Evolutionary conservation across 64 coral and sea anemone species (phyloP).

Genomic region (Actinia tenebrosa): DNA sequence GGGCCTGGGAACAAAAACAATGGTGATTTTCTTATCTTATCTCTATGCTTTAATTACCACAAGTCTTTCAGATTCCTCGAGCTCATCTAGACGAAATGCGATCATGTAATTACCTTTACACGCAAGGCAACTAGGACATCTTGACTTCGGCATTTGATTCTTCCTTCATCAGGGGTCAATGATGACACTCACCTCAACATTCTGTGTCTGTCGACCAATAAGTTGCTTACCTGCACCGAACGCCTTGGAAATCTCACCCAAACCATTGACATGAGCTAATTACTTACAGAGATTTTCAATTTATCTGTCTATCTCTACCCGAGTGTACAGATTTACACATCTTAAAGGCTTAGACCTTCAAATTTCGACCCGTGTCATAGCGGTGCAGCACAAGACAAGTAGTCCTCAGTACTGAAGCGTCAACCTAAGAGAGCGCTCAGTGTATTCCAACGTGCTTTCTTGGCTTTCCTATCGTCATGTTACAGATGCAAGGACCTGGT

Average conservation of each 20-base stretch:
- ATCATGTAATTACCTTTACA: conserved; percentile 66
- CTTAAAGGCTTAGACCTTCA: conserved; percentile 32
- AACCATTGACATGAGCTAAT: conserved; percentile 25
- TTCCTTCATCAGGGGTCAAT: conserved; percentile 49
- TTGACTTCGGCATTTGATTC: conserved; percentile 46
- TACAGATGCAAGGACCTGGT: conserved; percentile 35
- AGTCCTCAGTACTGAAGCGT: background rate
- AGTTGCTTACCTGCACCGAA: background rate
- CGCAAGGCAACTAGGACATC: conserved; percentile 36
- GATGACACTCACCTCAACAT: conserved; percentile 42
- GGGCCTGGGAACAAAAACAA: conserved; percentile 13
- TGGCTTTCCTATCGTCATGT: background rate
- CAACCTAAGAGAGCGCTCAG: background rate
- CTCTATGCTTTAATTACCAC: conserved; percentile 47
- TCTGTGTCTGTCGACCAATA: conserved; percentile 32
- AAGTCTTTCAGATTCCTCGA: conserved; percentile 32
- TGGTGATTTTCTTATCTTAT: conserved; percentile 51
- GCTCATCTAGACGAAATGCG: conserved; percentile 62
- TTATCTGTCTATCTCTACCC: conserved; percentile 24
- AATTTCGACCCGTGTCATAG: background rate
- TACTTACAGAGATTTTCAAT: conserved; percentile 27
- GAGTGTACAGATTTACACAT: conserved; percentile 19
- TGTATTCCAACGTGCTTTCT: background rate
- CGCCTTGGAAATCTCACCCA: conserved; percentile 19
- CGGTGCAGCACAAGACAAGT: background rate